These are phyloP conservation scores for Tetramorium bicarinatum DNA, from an alignment of 2,888 invertebrate species.

Conservation along the genomic window DNA sequence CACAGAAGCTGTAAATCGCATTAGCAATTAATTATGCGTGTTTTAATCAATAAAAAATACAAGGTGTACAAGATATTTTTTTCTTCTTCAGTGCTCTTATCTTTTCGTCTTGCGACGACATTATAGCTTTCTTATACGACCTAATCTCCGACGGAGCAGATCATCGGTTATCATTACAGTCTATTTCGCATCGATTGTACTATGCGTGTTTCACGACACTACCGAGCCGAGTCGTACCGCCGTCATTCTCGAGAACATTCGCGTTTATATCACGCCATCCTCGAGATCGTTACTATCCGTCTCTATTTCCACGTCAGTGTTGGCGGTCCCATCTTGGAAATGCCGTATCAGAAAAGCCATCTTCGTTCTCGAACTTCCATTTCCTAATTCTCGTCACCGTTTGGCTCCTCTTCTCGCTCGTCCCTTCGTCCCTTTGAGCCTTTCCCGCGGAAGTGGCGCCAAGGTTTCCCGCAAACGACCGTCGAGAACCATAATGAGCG, in stretches of 20 bases:
- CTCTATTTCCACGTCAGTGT: slow-evolving; percentile 35
- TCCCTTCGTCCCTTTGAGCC: not conserved
- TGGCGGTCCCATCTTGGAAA: not conserved
- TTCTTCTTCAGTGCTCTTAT: not conserved
- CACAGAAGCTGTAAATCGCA: not conserved
- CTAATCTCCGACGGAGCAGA: not conserved
- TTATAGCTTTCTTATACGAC: not conserved
- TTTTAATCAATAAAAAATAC: not conserved
- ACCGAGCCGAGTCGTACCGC: not conserved
- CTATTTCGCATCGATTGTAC: slow-evolving; percentile 9
- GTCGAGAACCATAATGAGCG: slow-evolving; percentile 11
- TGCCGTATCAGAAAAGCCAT: slow-evolving; percentile 51
- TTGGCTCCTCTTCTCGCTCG: not conserved
- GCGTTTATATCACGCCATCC: slow-evolving; percentile 15
- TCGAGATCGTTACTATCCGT: slow-evolving; percentile 29
- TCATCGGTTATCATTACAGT: slow-evolving; percentile 30
- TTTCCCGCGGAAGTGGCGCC: slow-evolving; percentile 7
- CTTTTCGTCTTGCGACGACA: not conserved
- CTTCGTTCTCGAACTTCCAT: slow-evolving; percentile 35
- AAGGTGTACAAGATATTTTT: not conserved
- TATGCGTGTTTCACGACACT: not conserved
- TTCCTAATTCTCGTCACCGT: slow-evolving; percentile 42
- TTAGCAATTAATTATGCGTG: not conserved
- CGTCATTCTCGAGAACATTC: slow-evolving; percentile 14
- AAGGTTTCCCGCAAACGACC: slow-evolving; percentile 23